These are phyloP conservation scores for Achroia grisella DNA, from an alignment of 1,140 invertebrate species.

Conservation along the genomic window DNA sequence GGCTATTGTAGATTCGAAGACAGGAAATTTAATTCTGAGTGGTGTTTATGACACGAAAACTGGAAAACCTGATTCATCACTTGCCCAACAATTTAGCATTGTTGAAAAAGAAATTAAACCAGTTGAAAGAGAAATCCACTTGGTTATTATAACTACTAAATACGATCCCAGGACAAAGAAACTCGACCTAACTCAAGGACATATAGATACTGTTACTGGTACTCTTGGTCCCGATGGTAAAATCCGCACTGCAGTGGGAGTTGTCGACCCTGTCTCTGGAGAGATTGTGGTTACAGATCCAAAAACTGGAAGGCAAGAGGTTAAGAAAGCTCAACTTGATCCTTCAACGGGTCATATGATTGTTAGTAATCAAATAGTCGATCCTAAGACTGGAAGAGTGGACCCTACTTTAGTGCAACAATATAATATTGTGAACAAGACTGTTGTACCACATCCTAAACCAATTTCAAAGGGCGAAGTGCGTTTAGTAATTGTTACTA, in stretches of 20 bases:
- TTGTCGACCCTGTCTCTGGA: conserved; percentile 72
- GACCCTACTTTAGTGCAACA: conserved; percentile 76
- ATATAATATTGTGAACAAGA: conserved; percentile 72
- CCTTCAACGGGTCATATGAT: conserved; percentile 74
- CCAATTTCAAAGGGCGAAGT: conserved; percentile 68
- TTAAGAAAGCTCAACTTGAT: conserved; percentile 73
- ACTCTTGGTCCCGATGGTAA: conserved; percentile 67
- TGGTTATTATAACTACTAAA: conserved; percentile 74
- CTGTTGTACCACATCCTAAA: conserved; percentile 66
- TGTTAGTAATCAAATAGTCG: conserved; percentile 74
- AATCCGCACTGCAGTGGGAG: conserved; percentile 73
- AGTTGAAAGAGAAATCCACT: conserved; percentile 53
- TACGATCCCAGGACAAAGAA: conserved; percentile 74
- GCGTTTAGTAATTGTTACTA: conserved; percentile 75
- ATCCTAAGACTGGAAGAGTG: conserved; percentile 77
- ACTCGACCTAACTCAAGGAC: conserved; percentile 74
- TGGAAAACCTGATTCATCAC: conserved; percentile 70
- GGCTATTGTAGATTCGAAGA: conserved; percentile 57
- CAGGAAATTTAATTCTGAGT: conserved; percentile 60
- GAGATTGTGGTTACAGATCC: conserved; percentile 73
- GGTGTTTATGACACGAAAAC: conserved; percentile 75
- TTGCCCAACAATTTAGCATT: conserved; percentile 73
- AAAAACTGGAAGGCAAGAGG: conserved; percentile 67
- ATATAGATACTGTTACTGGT: conserved; percentile 74
- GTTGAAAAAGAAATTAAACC: conserved; percentile 68